These are phyloP conservation scores for Drosophila pandora DNA, from an alignment of 1,140 invertebrate genomes.

Conservation along the genomic window DNA sequence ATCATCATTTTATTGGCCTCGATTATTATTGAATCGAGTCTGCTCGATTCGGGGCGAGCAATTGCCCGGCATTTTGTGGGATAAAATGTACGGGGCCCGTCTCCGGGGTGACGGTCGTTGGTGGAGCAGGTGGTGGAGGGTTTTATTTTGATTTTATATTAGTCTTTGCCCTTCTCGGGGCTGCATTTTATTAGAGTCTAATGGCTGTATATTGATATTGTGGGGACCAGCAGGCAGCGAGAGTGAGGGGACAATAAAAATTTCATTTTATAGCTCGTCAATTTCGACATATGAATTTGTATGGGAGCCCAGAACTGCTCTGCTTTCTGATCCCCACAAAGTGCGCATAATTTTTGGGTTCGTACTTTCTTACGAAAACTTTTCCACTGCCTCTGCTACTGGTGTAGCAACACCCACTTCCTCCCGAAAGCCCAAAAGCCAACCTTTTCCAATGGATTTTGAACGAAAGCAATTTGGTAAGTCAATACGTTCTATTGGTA, in stretches of 20 bases:
- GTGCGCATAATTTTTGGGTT: conserved; percentile 35
- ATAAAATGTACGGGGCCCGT: not conserved
- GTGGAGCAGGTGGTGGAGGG: conserved; percentile 32
- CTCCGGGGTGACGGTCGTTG: not conserved
- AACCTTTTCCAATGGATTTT: conserved; percentile 12
- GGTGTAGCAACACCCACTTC: not conserved
- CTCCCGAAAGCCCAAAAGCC: not conserved
- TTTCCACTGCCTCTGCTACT: not conserved
- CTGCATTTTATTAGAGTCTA: conserved; percentile 58
- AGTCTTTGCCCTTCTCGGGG: conserved; percentile 14
- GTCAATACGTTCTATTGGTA: conserved; percentile 24
- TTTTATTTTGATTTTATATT: conserved; percentile 55
- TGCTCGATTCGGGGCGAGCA: conserved; percentile 16
- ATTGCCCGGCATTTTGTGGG: conserved; percentile 35
- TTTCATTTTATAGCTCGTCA: conserved; percentile 69
- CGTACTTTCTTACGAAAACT: conserved; percentile 8
- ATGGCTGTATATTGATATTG: conserved; percentile 69
- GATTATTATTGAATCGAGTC: conserved; percentile 71
- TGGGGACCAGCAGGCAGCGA: conserved; percentile 1
- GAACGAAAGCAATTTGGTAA: conserved; percentile 36
- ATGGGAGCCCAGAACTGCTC: conserved; percentile 10
- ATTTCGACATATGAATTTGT: conserved; percentile 63
- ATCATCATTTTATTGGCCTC: conserved; percentile 77
- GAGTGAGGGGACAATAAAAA: conserved; percentile 54
- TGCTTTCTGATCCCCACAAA: conserved; percentile 24